Base-by-base conservation (phyloP, 2,888 invertebrate species). In the Stenotaenia linearis region DNA sequence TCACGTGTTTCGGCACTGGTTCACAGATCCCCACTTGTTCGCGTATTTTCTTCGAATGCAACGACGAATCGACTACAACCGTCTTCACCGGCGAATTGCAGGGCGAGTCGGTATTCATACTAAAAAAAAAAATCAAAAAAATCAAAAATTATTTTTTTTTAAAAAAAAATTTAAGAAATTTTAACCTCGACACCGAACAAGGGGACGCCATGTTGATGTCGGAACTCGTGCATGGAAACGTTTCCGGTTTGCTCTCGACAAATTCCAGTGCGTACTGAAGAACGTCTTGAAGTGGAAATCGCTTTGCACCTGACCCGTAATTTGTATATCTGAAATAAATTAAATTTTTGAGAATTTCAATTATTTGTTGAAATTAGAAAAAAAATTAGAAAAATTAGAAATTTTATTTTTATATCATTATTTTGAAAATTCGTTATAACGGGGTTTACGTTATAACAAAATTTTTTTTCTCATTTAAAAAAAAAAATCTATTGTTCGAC, bases 241-340 rank as follows among this genome's bases (percentile, higher is more conserved):
- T 18, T 12, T 32, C 35, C 35, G 83, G 83, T 76, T 83, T 84
- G 79, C 84, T 86, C 80, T 86, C 84, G 7, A 86, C 87, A 85
- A 87, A 87, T 79, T 87, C 86, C 69, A 87, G 82, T 23, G 87
- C 85, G 82, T 85, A 86, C 78, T 85, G 84, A 25, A 87, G 82
- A 10, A 87, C 85, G 81, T 87, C 86, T 78, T 85, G 85, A 18
- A 87, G 83, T 9, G 87, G 87, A 80, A 86, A 85, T 35, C 86
- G 83, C 81, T 86, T 85, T 32, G 83, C 83, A 18, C 86, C 86
- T 74, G 85, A 85, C 23, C 87, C 86, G 82, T 85, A 86, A 80
- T 85, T 85, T 56, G 85, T 83, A 83, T 85, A 86, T 82, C 86
- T 86, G 15, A 21, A 74, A 37, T 6, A 23, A 12, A 32, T 4